Evolutionary conservation across 2,113 vertebrate genomes (phyloP), one percentile per base, ranked within the genome.

Genomic region (Bufo bufo): DNA sequence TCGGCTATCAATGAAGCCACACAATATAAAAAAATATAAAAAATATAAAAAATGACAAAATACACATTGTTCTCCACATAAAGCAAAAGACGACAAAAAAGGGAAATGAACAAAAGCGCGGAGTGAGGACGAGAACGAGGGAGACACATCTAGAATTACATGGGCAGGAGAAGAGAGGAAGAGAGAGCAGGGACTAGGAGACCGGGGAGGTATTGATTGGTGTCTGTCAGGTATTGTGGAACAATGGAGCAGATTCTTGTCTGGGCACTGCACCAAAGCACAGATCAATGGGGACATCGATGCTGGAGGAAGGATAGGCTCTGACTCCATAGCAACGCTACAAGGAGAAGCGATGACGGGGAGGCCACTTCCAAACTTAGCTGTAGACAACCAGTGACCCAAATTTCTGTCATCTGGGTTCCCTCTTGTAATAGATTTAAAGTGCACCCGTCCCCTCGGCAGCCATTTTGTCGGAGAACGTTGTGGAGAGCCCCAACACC

Each of bases 261-360:
- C 89, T 90, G 87, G 89, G 90, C 90, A 84, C 86, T 87, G 89
- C 90, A 90, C 90, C 90, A 90, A 84, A 79, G 88, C 89, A 85
- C 84, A 75, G 89, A 91, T 91, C 90, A 90, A 91, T 91, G 89
- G 63, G 86, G 79, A 89, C 89, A 89, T 91, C 89, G 87, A 91
- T 91, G 89, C 89, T 69, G 69, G 88, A 89, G 81, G 90, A 90
- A 90, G 80, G 90, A 91, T 85, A 80, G 87, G 89, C 88, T 19
- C 75, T 75, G 90, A 88, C 72, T 85, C 90, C 89, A 91, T 91
- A 89, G 90, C 90, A 91, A 91, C 90, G 14, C 50, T 89, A 88
- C 85, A 77, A n/a, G 74, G 85, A 78, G 77, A 80, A 49, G 77
- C 66, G 54, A 66, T 66, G 80, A 78, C 45, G 50, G 87, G 61